Conservation (phyloP, 2,113 vertebrate genomes). For the Myocastor coypus region DNA sequence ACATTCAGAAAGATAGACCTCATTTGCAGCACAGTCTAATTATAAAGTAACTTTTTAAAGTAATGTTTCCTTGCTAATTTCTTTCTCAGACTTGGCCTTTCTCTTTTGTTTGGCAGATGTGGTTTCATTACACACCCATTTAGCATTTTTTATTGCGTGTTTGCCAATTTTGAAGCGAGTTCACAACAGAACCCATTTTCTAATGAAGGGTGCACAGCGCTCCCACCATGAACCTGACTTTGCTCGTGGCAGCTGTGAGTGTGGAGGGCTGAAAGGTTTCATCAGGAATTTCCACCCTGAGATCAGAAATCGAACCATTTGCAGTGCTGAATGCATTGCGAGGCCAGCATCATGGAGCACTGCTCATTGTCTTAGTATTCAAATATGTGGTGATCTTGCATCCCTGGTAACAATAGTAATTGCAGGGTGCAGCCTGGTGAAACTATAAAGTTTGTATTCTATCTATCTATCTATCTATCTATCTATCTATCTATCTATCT, state of each 20-base stretch:
- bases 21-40: conserved; percentile 70
- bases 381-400: background rate
- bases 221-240: conserved; percentile 67
- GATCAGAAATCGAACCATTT: conserved; percentile 25
- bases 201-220: conserved; percentile 73
- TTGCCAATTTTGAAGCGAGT: conserved; percentile 76
- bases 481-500: no score
- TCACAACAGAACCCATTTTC: conserved; percentile 65
- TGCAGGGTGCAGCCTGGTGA: background rate
- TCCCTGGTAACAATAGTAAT: conserved; percentile 26
- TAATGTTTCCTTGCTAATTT: conserved; percentile 74
- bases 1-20: conserved; percentile 46
- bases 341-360: background rate
- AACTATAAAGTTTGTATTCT: background rate
- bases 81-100: conserved; percentile 70
- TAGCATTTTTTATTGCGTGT: conserved; percentile 66
- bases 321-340: conserved; percentile 9
- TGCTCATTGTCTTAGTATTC: conserved; percentile 1
- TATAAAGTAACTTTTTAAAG: conserved; percentile 74
- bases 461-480: no score
- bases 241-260: conserved; percentile 48
- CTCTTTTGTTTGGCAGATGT: conserved; percentile 78
- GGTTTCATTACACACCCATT: conserved; percentile 78
- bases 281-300: background rate
- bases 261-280: background rate